Conservation (phyloP, 2,888 invertebrate genomes). For the Drosophila algonquin region DNA sequence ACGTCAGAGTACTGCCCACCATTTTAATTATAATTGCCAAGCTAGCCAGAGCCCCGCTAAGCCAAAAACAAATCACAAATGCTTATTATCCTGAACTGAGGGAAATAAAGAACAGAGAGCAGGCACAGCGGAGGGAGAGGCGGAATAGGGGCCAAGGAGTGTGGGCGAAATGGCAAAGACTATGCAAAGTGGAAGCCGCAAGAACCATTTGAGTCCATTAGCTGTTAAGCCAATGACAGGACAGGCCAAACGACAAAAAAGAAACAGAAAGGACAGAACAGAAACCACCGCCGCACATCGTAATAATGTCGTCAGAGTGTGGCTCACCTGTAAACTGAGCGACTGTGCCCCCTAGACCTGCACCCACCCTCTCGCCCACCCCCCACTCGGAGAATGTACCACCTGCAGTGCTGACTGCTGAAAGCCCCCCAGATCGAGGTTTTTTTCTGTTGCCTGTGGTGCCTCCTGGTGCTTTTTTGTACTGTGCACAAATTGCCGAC, state of each 20-base stretch:
- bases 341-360: slow-evolving; percentile 18
- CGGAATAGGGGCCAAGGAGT: slow-evolving; percentile 4
- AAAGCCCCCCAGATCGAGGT: slow-evolving; percentile 37
- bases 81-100: slow-evolving; percentile 36
- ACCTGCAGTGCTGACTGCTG: slow-evolving; percentile 54
- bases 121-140: no score
- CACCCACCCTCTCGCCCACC: not conserved
- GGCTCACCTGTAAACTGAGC: slow-evolving; percentile 59
- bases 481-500: not conserved
- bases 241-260: slow-evolving; percentile 25
- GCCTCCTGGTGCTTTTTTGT: not conserved
- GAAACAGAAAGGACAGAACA: slow-evolving; percentile 5
- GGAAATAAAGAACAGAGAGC: slow-evolving; percentile 7
- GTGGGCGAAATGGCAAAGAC: slow-evolving; percentile 1
- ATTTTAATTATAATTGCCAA: slow-evolving; percentile 55
- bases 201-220: slow-evolving; percentile 69
- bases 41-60: no score
- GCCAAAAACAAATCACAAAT: slow-evolving; percentile 53
- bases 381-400: slow-evolving; percentile 22
- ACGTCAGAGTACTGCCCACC: slow-evolving; percentile 22
- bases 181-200: slow-evolving; percentile 52
- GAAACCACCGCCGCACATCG: slow-evolving; percentile 40
- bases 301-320: slow-evolving; percentile 62
- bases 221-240: slow-evolving; percentile 62
- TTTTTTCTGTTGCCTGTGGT: slow-evolving; percentile 9